A percentile compares a stretch with the other conserved stretches of the same genome.
Evolutionary conservation across 2,888 invertebrate species (phyloP).

Genomic region (Drosophila koepferae): DNA sequence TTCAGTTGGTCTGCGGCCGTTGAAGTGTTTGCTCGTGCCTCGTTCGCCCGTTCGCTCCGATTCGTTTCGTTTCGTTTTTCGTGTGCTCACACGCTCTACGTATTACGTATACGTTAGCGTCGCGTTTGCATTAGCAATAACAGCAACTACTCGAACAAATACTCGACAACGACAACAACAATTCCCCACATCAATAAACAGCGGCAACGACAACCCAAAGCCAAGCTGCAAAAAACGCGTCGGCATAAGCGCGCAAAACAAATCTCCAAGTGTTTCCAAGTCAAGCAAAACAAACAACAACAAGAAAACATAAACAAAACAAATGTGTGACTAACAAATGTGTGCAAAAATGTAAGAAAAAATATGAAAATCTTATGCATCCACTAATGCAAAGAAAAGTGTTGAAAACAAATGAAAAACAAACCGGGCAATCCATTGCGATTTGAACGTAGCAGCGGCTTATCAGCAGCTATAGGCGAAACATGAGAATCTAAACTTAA

Average conservation of each 20-base stretch:
- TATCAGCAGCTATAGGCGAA: slow-evolving; percentile 32
- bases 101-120: slow-evolving; percentile 58
- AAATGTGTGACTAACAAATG: slow-evolving; percentile 59
- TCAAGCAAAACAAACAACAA: slow-evolving; percentile 16
- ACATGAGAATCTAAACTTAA: background rate
- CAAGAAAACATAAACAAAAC: slow-evolving; percentile 56
- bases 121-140: slow-evolving; percentile 49
- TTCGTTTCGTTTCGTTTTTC: slow-evolving; percentile 43
- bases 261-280: slow-evolving; percentile 25
- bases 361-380: slow-evolving; percentile 10
- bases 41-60: slow-evolving; percentile 51
- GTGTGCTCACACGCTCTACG: slow-evolving; percentile 45
- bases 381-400: slow-evolving; percentile 12
- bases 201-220: slow-evolving; percentile 47
- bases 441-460: slow-evolving; percentile 49
- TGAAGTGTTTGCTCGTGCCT: slow-evolving; percentile 72
- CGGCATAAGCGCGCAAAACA: slow-evolving; percentile 65
- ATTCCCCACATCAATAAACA: slow-evolving; percentile 28
- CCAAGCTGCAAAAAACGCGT: slow-evolving; percentile 58
- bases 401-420: slow-evolving; percentile 7
- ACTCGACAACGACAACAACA: slow-evolving; percentile 26
- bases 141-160: slow-evolving; percentile 27
- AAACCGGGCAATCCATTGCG: slow-evolving; percentile 40
- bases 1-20: slow-evolving; percentile 85
- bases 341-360: slow-evolving; percentile 71